These are phyloP conservation scores for Elgaria multicarinata DNA, from an alignment of 2,113 vertebrate species.

Conservation along the genomic window DNA sequence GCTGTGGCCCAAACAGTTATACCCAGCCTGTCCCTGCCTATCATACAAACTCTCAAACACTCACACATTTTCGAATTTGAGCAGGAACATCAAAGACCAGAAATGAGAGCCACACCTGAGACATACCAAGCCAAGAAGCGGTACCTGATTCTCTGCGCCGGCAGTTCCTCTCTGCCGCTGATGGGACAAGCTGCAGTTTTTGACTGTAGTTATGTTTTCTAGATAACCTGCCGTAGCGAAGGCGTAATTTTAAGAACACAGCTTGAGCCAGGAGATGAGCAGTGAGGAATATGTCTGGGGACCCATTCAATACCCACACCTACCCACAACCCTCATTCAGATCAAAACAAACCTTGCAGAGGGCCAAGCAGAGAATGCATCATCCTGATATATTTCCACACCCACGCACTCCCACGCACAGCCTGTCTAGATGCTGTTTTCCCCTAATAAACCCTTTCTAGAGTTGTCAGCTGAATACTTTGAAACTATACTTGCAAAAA, in stretches of 20 bases:
- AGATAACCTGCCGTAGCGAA: not conserved
- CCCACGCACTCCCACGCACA: not conserved
- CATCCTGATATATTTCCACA: not conserved
- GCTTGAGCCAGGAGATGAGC: not conserved
- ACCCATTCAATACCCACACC: accelerated
- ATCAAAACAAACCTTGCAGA: not conserved
- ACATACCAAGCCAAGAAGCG: accelerated
- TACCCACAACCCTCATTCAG: accelerated
- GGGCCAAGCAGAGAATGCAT: accelerated
- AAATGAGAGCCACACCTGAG: accelerated
- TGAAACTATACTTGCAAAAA: accelerated
- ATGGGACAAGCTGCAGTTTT: not conserved
- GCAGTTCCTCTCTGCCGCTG: not conserved
- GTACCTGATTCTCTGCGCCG: accelerated
- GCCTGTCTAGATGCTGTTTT: accelerated
- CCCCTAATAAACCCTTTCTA: accelerated
- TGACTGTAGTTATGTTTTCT: not conserved
- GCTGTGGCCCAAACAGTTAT: not conserved
- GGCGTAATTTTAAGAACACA: accelerated
- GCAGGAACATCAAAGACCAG: not conserved
- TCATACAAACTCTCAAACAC: not conserved
- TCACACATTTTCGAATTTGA: not conserved
- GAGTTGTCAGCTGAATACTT: accelerated
- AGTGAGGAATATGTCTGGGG: accelerated
- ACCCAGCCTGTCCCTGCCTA: not conserved